Evolutionary conservation across 2,888 invertebrate genomes (phyloP), one percentile per base, ranked within the genome.

Genomic region (Scaptomyza flava): DNA sequence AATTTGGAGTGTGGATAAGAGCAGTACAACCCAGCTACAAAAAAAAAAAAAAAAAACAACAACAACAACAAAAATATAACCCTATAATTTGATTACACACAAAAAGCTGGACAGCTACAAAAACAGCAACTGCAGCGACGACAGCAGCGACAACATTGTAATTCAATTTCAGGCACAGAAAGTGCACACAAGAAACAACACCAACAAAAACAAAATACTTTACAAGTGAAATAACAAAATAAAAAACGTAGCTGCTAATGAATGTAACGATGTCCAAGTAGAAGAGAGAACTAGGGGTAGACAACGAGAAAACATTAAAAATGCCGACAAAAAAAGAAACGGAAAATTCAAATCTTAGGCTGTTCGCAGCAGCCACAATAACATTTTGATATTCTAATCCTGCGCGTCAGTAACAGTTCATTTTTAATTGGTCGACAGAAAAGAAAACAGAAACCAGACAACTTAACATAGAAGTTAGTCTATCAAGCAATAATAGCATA

Each of bases 141-240:
- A 36, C 33, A 50, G 64, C 79, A 78, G 70, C 68, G 80, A 83
- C 83, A 80, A 71, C 87, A 68, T 80, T 77, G 78, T 81, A 86
- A 81, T 86, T 86, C 72, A 82, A 86, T 81, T 81, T 79, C 68
- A 61, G 56, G 68, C 56, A 56, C 81, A 70, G 83, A 66, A 86
- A 86, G 77, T 64, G 66, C 86, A 77, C 64, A 64, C 52, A 68
- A 52, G 45, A 61, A 77, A 45, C 58, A 81, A 60, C 58, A 61
- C 57, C 53, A 56, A 58, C 54, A 36, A 43, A 50, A 42, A 61
- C 48, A 77, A 43, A 47, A 58, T 53, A 61, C 51, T 38, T 38
- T 53, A 61, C 51, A 20, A 30, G 38, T 30, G 33, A 71, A 60
- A 38, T 9, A 51, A 17, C 12, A 52, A 48, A 12, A n/a, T 31